Base-by-base conservation (phyloP, 2,797 vertebrate genomes). In the Liparis tanakae region DNA sequence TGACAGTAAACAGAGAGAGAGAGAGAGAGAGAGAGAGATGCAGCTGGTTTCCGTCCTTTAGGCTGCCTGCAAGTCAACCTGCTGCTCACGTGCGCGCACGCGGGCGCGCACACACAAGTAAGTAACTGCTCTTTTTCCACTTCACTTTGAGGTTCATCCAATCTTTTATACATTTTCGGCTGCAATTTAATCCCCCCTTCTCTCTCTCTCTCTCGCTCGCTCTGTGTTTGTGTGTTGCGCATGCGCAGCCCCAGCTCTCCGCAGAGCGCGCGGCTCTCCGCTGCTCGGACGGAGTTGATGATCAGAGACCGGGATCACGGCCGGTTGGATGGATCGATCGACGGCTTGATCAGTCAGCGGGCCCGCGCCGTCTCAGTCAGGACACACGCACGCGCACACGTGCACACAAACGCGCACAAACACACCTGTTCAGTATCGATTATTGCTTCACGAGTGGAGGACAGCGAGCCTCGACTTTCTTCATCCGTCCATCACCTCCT, bases 381-480 rank as follows among this genome's bases (percentile, higher is more conserved):
- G 37, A 41, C 12, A 18, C 60, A 14, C 51, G 13, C 4, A 0
- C 50, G 9, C 50, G 5, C 50, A 2, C 44, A 8, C 44, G n/a
- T n/a, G 10, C 18, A 33, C 14, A n/a, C 60, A 6, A 18, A 1
- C 22, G 0, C 22, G 1, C 51, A 1, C 53, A 0, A 25, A 17
- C 53, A n/a, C 62, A 67, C 39, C 12, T 56, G 34, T 7, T 59
- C 48, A 10, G 14, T 25, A 60, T 25, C 37, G 78, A 70, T 72
- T 37, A 80, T 14, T 60, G 67, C 72, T 70, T 10, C 58, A 1
- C 60, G 75, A 66, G 39, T 48, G 69, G 78, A 90, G 81, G 84
- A 87, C 3, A 70, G 81, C 67, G 84, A 80, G 43, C 77, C 77
- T 85, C 67, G 33, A 85, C 85, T 86, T 87, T 86, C 81, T 80